Conservation (phyloP, 1,140 invertebrate genomes). For the Andrena cerasifolii region DNA sequence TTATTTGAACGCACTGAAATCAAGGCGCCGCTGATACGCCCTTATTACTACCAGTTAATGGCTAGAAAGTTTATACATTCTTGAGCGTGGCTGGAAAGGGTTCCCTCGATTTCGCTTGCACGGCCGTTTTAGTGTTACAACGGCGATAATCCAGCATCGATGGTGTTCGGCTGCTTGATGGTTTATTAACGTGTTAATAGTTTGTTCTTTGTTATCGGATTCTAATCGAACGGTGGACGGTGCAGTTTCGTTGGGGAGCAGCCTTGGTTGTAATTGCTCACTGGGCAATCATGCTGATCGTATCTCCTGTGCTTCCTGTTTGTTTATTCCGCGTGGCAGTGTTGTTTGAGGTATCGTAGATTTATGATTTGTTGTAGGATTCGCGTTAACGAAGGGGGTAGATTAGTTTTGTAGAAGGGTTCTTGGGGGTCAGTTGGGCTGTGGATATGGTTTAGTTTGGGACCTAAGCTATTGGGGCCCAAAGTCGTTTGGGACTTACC, state of each 20-base stretch:
- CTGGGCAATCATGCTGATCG: background rate
- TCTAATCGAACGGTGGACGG: no score
- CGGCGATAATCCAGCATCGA: no score
- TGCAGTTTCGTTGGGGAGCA: background rate
- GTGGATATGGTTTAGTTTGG: no score
- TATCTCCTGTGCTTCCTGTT: background rate
- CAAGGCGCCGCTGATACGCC: background rate
- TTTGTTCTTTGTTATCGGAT: background rate
- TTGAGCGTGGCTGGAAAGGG: background rate
- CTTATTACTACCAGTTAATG: conserved; percentile 39
- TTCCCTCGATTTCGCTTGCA: background rate
- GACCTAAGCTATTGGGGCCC: no score
- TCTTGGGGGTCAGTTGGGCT: no score
- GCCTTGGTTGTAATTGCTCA: conserved; percentile 3
- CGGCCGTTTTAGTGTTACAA: no score
- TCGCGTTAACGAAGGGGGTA: no score
- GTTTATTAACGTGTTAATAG: conserved; percentile 5
- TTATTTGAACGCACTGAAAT: conserved; percentile 24
- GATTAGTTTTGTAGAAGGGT: no score
- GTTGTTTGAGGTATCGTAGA: no score
- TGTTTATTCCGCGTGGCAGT: background rate
- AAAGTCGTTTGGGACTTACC: no score
- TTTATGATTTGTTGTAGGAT: no score
- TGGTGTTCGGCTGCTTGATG: no score
- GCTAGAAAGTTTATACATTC: conserved; percentile 12